These are phyloP conservation scores for Silurus glanis DNA, from an alignment of 2,113 vertebrate species.

Conservation along the genomic window DNA sequence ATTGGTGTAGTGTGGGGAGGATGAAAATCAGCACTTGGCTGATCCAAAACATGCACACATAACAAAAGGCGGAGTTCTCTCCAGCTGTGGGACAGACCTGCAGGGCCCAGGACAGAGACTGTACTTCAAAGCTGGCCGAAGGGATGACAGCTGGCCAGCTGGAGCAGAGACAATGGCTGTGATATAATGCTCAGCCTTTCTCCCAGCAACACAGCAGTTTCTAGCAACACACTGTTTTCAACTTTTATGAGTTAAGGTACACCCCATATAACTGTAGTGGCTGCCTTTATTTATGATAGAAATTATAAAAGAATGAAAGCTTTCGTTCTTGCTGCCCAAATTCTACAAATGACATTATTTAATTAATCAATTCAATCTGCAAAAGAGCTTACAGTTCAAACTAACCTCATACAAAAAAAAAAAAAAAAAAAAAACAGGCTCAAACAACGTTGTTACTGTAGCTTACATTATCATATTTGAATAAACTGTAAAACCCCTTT, in stretches of 20 bases:
- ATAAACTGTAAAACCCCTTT: not conserved
- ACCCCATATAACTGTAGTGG: not conserved
- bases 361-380: not conserved
- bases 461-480: not conserved
- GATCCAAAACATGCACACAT: conserved; percentile 10
- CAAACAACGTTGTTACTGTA: not conserved
- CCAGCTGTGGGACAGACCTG: conserved; percentile 44
- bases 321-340: not conserved
- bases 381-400: not conserved
- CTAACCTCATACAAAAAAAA: not conserved
- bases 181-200: not conserved
- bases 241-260: not conserved
- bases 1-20: not conserved
- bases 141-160: conserved; percentile 28
- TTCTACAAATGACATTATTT: not conserved
- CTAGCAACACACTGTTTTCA: not conserved
- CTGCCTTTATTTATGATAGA: conserved; percentile 1
- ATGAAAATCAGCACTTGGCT: conserved; percentile 30
- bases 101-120: conserved; percentile 33
- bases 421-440: not conserved
- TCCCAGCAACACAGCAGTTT: not conserved
- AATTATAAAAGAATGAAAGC: not conserved
- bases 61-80: not conserved
- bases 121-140: conserved; percentile 41
- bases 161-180: conserved; percentile 16